phyloP scores from a whole-genome alignment of 2,113 vertebrate species.

The Fulica atra region DNA sequence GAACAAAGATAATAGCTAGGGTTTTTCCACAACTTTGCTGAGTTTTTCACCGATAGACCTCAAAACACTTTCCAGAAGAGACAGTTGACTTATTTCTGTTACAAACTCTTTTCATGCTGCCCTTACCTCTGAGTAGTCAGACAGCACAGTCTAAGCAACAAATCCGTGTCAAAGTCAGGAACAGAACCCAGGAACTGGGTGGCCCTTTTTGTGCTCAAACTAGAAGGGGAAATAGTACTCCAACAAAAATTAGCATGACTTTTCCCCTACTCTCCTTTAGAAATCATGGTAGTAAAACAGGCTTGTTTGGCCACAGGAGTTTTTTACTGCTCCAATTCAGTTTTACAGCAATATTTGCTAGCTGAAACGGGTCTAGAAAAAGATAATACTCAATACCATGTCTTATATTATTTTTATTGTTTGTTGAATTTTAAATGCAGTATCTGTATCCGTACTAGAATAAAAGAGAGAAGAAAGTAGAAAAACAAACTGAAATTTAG shows the following conservation, averaged over 20 bases:
- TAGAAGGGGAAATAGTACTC: not conserved
- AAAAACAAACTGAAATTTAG: not conserved
- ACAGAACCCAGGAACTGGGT: not conserved
- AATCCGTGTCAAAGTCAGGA: not conserved
- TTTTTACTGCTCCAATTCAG: not conserved
- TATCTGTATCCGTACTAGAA: not conserved
- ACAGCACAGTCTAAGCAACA: not conserved
- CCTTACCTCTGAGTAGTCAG: not conserved
- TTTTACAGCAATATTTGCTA: not conserved
- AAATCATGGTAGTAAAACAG: conserved; percentile 9
- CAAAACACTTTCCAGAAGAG: not conserved
- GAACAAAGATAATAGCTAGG: not conserved
- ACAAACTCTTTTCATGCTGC: not conserved
- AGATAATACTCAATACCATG: not conserved
- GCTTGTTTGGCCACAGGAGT: not conserved
- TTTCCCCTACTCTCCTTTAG: not conserved
- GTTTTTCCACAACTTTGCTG: not conserved
- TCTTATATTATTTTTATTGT: not conserved
- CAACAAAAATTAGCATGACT: not conserved
- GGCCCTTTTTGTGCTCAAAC: not conserved
- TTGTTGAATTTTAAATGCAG: not conserved
- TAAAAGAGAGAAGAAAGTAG: not conserved
- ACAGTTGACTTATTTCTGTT: not conserved
- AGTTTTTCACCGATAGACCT: not conserved
- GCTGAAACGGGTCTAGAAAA: not conserved